Evolutionary conservation across 2,113 vertebrate genomes (phyloP).

Genomic region (Protomyctophum bolini): DNA sequence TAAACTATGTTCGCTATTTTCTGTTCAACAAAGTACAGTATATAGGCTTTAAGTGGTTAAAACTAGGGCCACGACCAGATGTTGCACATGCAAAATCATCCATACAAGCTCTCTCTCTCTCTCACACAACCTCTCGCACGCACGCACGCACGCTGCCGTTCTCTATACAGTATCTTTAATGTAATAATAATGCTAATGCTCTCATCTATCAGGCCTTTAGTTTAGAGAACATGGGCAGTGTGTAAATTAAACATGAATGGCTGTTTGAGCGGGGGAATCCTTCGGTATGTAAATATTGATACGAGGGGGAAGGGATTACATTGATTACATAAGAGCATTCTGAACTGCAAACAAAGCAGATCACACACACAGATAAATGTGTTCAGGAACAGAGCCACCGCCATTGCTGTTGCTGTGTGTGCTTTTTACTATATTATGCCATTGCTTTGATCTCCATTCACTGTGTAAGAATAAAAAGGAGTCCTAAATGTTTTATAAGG

Average conservation of each 20-base stretch:
- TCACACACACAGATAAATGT: conserved; percentile 3
- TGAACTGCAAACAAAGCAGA: conserved; percentile 34
- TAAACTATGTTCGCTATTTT: no score
- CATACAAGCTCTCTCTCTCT: neutral
- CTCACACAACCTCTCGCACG: no score
- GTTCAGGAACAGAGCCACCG: neutral
- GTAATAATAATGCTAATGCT: conserved; percentile 8
- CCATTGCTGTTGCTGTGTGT: neutral
- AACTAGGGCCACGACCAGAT: conserved; percentile 5
- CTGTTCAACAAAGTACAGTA: no score
- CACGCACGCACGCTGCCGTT: neutral
- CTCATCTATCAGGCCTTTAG: conserved; percentile 3
- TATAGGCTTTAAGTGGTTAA: conserved; percentile 14
- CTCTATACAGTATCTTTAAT: conserved; percentile 17
- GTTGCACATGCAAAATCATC: neutral
- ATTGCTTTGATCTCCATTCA: conserved; percentile 3
- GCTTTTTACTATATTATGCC: conserved; percentile 4
- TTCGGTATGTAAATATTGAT: conserved; percentile 67
- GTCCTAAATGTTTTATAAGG: neutral
- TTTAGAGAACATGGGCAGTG: neutral
- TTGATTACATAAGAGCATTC: conserved; percentile 34
- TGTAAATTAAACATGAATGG: conserved; percentile 44
- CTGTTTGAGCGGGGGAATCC: conserved; percentile 22
- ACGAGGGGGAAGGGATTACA: conserved; percentile 10
- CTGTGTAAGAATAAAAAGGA: no score